phyloP scores from a whole-genome alignment of 2,888 invertebrate genomes.

The Drosophila sordidapex region DNA sequence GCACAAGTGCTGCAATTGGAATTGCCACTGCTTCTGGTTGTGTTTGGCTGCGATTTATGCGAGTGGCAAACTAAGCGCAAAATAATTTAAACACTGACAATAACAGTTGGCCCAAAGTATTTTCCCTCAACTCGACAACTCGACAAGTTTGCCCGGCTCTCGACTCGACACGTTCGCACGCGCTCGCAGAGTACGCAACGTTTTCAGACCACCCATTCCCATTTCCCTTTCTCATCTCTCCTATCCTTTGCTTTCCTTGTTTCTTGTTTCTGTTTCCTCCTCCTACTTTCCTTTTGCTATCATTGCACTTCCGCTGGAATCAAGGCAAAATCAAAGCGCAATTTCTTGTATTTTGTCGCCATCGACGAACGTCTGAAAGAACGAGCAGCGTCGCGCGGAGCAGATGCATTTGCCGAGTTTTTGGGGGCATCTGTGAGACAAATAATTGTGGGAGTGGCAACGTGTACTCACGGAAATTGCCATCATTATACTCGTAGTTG shows the following conservation, averaged over 20 bases:
- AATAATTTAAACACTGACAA: conserved; percentile 82
- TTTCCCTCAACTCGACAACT: conserved; percentile 67
- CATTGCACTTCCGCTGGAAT: conserved; percentile 78
- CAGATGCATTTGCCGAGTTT: conserved; percentile 31
- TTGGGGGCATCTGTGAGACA: conserved; percentile 35
- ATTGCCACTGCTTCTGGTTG: conserved; percentile 10
- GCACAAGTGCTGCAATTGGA: conserved; percentile 48
- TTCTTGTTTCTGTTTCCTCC: conserved; percentile 25
- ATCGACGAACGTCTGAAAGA: conserved; percentile 48
- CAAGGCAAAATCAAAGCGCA: conserved; percentile 73
- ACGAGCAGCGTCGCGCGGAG: conserved; percentile 34
- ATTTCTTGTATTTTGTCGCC: conserved; percentile 77
- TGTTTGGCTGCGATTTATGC: conserved; percentile 74
- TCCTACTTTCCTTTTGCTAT: conserved; percentile 52
- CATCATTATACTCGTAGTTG: conserved; percentile 71
- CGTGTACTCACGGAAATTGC: conserved; percentile 82
- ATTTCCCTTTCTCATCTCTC: background rate
- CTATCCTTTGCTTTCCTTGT: background rate
- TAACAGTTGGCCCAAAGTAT: conserved; percentile 74
- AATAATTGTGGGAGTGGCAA: conserved; percentile 33
- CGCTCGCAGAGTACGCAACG: conserved; percentile 54
- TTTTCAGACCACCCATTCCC: conserved; percentile 6
- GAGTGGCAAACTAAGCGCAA: conserved; percentile 76
- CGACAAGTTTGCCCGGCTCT: conserved; percentile 74
- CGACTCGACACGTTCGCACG: conserved; percentile 79